Base-by-base conservation (phyloP, 2,113 vertebrate species). In the Aphelocoma coerulescens region DNA sequence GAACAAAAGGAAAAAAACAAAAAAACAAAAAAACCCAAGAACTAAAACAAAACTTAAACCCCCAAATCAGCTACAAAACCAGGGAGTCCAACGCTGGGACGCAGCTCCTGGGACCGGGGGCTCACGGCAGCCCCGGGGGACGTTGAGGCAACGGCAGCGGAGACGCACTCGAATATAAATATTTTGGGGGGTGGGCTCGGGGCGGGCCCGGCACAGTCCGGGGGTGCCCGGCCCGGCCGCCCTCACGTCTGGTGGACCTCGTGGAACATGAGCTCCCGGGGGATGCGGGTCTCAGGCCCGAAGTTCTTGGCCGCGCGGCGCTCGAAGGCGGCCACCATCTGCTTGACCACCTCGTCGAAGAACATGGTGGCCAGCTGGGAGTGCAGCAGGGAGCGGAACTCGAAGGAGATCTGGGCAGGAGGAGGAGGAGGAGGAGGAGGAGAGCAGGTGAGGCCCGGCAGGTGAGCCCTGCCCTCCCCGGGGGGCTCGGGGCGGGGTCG, bases 281-380 rank as follows among this genome's bases (percentile, higher is more conserved):
- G 99, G 96, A 99, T 99, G 33, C 97, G 98, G 3, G 99, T 99
- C 98, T 99, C 99, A 9, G 99, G 99, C 48, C 99, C 99, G 88
- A 98, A 99, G 46, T 96, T 97, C 89, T 98, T 98, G 71, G 98
- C 87, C 1, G 99, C 99, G 13, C 98, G 98, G 33, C 98, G 98
- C 98, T 99, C 99, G 1, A 99, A 99, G 22, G 99, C 99, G 2
- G 98, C 98, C 18, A 99, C 99, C 78, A 99, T 99, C 97, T 99
- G 98, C 98, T 99, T 99, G 43, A 99, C 99, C 18, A 99, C 99
- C 97, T 99, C 99, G 21, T 99, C 99, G 65, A 99, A 99, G 98
- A 99, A 99, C 93, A 99, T 97, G 6, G 98, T 98, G 96, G 99
- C 98, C 95, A 99, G 94, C 97, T 99, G 98, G 49, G 99, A 99